phyloP scores from a whole-genome alignment of 2,113 vertebrate species.

The Sclerurus mexicanus region DNA sequence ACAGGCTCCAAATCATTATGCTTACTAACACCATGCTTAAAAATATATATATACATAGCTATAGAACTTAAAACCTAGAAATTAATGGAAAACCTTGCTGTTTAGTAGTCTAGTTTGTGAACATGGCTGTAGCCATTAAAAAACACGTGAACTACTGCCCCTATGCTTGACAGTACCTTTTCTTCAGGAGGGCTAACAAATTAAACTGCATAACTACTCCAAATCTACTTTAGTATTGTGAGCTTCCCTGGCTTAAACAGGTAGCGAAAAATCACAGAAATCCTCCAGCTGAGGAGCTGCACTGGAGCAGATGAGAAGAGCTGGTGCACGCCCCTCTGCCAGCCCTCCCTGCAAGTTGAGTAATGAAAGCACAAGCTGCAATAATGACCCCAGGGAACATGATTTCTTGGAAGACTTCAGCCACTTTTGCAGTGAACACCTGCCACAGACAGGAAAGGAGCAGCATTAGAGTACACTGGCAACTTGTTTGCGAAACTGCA shows the following conservation, averaged over 20 bases:
- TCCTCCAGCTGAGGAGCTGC: neutral
- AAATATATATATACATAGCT: neutral
- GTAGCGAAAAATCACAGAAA: neutral
- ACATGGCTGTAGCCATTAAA: neutral
- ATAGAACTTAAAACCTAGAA: neutral
- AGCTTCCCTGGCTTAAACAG: neutral
- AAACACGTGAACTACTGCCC: neutral
- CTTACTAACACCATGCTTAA: neutral
- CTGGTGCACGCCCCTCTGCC: neutral
- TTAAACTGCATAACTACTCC: neutral
- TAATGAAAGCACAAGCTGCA: neutral
- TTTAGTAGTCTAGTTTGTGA: neutral
- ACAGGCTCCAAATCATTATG: neutral
- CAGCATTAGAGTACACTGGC: neutral
- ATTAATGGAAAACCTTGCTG: neutral
- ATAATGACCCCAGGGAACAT: neutral
- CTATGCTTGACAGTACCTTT: neutral
- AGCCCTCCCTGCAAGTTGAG: neutral
- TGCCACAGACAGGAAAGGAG: neutral
- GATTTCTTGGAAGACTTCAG: neutral
- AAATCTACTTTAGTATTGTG: neutral
- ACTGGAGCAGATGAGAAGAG: neutral
- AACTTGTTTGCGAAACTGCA: neutral
- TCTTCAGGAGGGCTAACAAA: neutral
- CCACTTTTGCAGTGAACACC: neutral